A percentile compares a stretch with the other conserved stretches of the same genome.
These are phyloP conservation scores for Epinephelus moara DNA, from an alignment of 2,113 vertebrate genomes.

Conservation along the genomic window DNA sequence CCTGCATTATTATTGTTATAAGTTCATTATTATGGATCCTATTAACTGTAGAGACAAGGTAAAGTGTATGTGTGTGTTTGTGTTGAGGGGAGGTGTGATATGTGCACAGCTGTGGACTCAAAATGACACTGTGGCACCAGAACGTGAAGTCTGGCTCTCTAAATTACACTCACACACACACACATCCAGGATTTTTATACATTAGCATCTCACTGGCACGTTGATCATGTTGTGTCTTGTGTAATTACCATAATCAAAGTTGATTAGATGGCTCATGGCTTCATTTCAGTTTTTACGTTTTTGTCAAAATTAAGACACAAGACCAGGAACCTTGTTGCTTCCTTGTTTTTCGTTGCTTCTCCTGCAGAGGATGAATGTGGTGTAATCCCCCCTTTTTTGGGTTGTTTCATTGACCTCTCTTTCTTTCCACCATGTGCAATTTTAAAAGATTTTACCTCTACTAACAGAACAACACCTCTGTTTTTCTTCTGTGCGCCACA, in stretches of 20 bases:
- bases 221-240: neutral
- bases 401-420: conserved; percentile 6
- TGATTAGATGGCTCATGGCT: neutral
- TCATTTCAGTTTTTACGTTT: neutral
- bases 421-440: conserved; percentile 8
- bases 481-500: neutral
- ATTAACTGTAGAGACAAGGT: neutral
- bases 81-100: conserved; percentile 30
- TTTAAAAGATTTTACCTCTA: neutral
- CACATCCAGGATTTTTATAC: conserved; percentile 8
- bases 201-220: conserved; percentile 18
- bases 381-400: neutral
- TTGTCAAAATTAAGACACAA: neutral
- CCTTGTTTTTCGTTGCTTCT: conserved; percentile 8
- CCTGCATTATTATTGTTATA: neutral
- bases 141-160: conserved; percentile 7
- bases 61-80: conserved; percentile 31
- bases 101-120: conserved; percentile 63
- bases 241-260: neutral
- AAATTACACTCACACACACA: conserved; percentile 7
- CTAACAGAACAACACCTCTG: neutral
- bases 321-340: neutral
- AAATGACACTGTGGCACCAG: conserved; percentile 29
- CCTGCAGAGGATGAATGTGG: conserved; percentile 1
- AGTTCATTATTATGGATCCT: neutral